These are phyloP conservation scores for Abramis brama DNA, from an alignment of 2,113 vertebrate species.

Conservation along the genomic window DNA sequence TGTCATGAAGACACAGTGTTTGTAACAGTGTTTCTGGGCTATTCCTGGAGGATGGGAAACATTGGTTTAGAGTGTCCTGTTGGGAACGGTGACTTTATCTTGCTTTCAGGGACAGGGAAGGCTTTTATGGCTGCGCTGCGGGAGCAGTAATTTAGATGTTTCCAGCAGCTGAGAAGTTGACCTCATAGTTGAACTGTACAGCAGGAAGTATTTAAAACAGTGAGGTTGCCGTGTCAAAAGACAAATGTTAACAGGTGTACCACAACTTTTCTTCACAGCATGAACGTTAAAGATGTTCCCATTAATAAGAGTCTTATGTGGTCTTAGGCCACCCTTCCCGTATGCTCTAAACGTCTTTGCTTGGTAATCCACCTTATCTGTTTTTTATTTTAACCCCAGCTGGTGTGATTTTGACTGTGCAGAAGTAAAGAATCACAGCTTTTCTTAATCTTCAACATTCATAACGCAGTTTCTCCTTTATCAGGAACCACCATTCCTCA, in stretches of 20 bases:
- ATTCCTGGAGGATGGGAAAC: background rate
- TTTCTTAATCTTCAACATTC: slow-evolving; percentile 1
- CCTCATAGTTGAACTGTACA: slow-evolving; percentile 13
- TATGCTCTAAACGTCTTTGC: background rate
- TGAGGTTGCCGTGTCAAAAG: background rate
- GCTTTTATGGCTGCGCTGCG: background rate
- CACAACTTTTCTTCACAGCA: slow-evolving; percentile 6
- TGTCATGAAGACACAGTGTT: background rate
- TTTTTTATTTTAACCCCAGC: background rate
- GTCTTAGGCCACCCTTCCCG: background rate
- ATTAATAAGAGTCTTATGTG: background rate
- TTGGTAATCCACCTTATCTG: slow-evolving; percentile 13
- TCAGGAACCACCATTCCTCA: slow-evolving; percentile 96
- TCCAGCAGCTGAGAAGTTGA: slow-evolving; percentile 14
- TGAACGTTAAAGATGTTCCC: slow-evolving; percentile 9
- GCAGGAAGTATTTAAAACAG: slow-evolving; percentile 25
- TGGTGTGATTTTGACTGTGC: background rate
- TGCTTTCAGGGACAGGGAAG: slow-evolving; percentile 17
- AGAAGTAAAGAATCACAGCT: background rate
- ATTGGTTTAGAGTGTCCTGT: slow-evolving; percentile 4
- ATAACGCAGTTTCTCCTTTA: slow-evolving; percentile 32
- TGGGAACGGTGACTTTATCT: slow-evolving; percentile 33
- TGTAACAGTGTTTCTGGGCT: background rate
- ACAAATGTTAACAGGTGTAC: slow-evolving; percentile 14
- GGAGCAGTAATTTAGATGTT: slow-evolving; percentile 4